A percentile compares a stretch with the other conserved stretches of the same genome.
Evolutionary conservation across 1,140 invertebrate species (phyloP).

Genomic region (Polypedilum pembai): DNA sequence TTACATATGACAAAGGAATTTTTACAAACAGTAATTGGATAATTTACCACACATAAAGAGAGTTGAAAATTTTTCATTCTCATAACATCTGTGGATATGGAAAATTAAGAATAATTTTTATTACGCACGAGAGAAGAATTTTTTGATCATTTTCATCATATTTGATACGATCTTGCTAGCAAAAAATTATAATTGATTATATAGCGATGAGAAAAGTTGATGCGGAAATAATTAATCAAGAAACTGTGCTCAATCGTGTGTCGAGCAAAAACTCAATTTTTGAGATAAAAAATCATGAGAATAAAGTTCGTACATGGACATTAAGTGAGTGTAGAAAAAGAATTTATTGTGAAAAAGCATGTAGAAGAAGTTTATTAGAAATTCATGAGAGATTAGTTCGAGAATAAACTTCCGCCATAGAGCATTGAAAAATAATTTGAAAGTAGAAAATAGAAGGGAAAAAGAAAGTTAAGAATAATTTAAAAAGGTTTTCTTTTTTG

Average conservation of each 20-base stretch:
- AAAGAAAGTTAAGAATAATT: not conserved
- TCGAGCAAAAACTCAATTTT: not conserved
- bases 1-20: no score
- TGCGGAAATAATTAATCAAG: constrained; percentile 12
- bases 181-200: constrained; percentile 6
- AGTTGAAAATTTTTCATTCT: not conserved
- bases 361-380: not conserved
- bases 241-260: not conserved
- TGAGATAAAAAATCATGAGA: not conserved
- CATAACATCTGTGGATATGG: no score
- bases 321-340: not conserved
- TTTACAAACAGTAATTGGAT: not conserved
- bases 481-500: constrained; percentile 10
- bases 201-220: not conserved
- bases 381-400: not conserved
- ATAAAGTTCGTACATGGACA: not conserved
- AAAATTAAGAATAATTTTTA: no score
- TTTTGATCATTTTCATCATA: no score
- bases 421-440: not conserved
- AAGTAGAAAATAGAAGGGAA: not conserved
- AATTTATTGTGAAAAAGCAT: not conserved
- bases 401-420: not conserved
- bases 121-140: no score
- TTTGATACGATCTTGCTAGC: not conserved
- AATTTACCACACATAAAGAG: not conserved